A percentile compares a stretch with the other conserved stretches of the same genome.
Evolutionary conservation across 2,113 vertebrate genomes (phyloP).

Genomic region (Pithys albifrons): DNA sequence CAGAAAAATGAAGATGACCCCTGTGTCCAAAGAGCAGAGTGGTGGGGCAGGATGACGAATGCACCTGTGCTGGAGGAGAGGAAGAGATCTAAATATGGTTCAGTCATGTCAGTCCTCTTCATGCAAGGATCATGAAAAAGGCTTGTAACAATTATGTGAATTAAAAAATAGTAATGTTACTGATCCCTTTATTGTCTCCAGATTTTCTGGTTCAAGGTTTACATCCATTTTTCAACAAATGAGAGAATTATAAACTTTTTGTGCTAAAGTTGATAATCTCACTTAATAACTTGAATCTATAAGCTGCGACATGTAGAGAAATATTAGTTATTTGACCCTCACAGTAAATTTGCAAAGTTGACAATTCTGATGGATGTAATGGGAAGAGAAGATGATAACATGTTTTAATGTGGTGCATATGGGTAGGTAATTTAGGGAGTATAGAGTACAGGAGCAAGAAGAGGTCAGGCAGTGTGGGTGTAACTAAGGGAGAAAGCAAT

Average conservation of each 20-base stretch:
- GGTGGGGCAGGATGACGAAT: conserved; percentile 24
- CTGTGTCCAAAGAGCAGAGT: conserved; percentile 3
- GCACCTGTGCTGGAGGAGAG: conserved; percentile 32
- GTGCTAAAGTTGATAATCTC: conserved; percentile 18
- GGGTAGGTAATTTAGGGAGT: conserved; percentile 60
- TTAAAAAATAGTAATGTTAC: not conserved
- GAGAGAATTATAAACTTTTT: conserved; percentile 3
- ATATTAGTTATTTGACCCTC: conserved; percentile 62
- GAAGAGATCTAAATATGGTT: not conserved
- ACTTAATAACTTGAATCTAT: conserved; percentile 25
- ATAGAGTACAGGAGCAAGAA: conserved; percentile 54
- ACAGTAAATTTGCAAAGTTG: conserved; percentile 53
- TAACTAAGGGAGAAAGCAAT: conserved; percentile 57
- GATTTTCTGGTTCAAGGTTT: conserved; percentile 9
- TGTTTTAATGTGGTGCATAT: conserved; percentile 65
- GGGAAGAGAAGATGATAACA: conserved; percentile 57
- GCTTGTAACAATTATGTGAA: not conserved
- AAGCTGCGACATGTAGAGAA: not conserved
- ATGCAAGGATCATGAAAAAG: not conserved
- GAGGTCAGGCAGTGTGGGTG: conserved; percentile 59
- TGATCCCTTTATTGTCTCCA: conserved; percentile 13
- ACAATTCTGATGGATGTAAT: conserved; percentile 59
- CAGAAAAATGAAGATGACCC: conserved; percentile 48
- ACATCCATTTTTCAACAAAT: not conserved
- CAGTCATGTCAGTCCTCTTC: not conserved